A percentile compares a stretch with the other conserved stretches of the same genome.
Conservation (phyloP, 2,113 vertebrate species). For the Lepus americanus region DNA sequence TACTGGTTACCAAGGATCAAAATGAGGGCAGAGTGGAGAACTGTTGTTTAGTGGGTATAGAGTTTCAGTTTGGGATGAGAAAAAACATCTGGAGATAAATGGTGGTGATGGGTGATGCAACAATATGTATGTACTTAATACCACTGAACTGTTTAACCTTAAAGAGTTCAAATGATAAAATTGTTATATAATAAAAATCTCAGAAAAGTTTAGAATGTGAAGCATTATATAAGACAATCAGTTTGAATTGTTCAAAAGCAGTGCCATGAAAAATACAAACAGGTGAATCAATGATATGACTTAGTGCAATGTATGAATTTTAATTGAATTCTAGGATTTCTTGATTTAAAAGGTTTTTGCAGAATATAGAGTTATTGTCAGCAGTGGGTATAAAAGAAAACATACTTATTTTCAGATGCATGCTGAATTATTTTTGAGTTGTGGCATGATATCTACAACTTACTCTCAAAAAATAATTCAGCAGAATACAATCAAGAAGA, state of each 20-base stretch:
- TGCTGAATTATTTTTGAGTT: not conserved
- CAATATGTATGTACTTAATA: not conserved
- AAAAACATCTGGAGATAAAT: not conserved
- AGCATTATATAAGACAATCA: not conserved
- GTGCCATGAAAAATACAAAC: not conserved
- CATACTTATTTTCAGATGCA: not conserved
- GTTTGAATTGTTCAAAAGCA: not conserved
- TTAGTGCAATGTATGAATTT: not conserved
- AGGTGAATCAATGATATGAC: not conserved
- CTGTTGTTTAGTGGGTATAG: not conserved
- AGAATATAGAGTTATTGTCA: not conserved
- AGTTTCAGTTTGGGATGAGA: not conserved
- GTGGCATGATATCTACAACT: not conserved
- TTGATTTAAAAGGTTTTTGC: not conserved
- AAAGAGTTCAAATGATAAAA: not conserved
- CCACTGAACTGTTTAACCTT: not conserved
- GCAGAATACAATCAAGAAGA: not conserved
- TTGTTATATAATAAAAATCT: not conserved
- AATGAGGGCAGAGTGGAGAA: not conserved
- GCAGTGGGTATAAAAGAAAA: not conserved
- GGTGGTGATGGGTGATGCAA: not conserved
- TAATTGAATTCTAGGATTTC: not conserved
- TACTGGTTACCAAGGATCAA: not conserved
- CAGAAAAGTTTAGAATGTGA: not conserved
- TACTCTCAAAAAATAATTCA: slow-evolving; percentile 1